Evolutionary conservation across 2,888 invertebrate genomes (phyloP).

Genomic region (Drosophila antonietae): DNA sequence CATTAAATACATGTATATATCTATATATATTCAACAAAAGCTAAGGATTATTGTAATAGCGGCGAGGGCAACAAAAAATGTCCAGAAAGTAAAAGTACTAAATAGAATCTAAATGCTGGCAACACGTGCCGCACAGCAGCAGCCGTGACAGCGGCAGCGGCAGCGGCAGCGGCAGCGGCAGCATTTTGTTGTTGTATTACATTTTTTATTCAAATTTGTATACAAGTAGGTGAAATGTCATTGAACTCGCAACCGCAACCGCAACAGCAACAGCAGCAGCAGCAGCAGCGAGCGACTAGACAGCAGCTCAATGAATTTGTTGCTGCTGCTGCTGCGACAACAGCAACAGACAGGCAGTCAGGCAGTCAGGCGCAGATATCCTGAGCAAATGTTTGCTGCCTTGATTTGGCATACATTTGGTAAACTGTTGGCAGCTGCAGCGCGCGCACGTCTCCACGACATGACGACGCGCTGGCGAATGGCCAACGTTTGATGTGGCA

Average conservation of each 20-base stretch:
- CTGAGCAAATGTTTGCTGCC: constrained; percentile 28
- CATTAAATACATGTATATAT: neutral
- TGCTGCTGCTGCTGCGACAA: neutral
- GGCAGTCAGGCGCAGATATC: neutral
- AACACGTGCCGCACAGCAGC: constrained; percentile 12
- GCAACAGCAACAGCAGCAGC: constrained; percentile 17
- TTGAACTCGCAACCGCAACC: constrained; percentile 62
- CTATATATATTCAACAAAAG: neutral
- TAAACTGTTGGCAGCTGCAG: neutral
- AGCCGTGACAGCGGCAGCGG: constrained; percentile 17
- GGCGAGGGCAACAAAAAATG: neutral
- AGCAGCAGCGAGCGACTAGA: constrained; percentile 20
- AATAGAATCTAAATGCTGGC: constrained; percentile 1
- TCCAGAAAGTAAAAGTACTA: constrained; percentile 38
- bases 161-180: constrained; percentile 15
- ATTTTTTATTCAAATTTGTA: constrained; percentile 54
- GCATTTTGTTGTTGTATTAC: constrained; percentile 30
- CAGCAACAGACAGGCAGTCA: neutral
- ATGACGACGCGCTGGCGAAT: constrained; percentile 46
- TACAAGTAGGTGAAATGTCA: constrained; percentile 74
- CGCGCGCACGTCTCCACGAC: constrained; percentile 48
- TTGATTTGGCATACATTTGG: constrained; percentile 50
- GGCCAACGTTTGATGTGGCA: constrained; percentile 20
- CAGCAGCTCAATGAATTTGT: neutral
- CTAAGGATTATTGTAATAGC: neutral